Evolutionary conservation across 2,888 invertebrate species (phyloP).

Genomic region (Apamea monoglypha): DNA sequence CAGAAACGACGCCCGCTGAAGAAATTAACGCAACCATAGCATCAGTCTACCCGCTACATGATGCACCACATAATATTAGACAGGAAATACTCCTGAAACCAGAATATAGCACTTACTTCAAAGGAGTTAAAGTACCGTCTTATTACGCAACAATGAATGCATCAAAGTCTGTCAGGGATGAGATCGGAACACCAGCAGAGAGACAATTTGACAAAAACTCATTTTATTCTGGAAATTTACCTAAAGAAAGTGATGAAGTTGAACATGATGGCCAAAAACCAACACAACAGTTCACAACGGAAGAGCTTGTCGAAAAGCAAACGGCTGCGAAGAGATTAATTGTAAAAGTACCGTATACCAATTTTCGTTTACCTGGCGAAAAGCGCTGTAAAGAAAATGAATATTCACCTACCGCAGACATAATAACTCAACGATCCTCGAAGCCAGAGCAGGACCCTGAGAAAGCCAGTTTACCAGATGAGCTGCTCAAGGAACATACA

Average conservation of each 20-base stretch:
- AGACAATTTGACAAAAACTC: background rate
- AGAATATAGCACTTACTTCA: background rate
- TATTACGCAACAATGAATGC: background rate
- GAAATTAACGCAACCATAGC: too few species aligned
- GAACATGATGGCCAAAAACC: background rate
- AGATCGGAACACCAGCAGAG: background rate
- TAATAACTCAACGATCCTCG: background rate
- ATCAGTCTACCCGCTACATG: background rate
- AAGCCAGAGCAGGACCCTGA: background rate
- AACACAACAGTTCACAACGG: background rate
- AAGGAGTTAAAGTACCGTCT: background rate
- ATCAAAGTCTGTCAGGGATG: background rate
- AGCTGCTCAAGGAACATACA: conserved; percentile 21
- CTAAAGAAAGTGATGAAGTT: background rate
- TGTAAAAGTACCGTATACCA: background rate
- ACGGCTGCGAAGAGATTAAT: background rate
- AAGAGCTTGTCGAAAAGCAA: background rate
- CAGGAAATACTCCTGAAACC: background rate
- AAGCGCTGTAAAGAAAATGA: background rate
- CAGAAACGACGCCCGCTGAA: background rate
- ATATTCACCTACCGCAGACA: background rate
- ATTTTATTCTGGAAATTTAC: background rate
- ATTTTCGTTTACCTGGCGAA: background rate
- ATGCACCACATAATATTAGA: background rate
- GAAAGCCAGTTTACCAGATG: conserved; percentile 3